These are phyloP conservation scores for Axinella damicornis DNA, from an alignment of 37 sponge, comb jelly and placozoan species.

Conservation along the genomic window DNA sequence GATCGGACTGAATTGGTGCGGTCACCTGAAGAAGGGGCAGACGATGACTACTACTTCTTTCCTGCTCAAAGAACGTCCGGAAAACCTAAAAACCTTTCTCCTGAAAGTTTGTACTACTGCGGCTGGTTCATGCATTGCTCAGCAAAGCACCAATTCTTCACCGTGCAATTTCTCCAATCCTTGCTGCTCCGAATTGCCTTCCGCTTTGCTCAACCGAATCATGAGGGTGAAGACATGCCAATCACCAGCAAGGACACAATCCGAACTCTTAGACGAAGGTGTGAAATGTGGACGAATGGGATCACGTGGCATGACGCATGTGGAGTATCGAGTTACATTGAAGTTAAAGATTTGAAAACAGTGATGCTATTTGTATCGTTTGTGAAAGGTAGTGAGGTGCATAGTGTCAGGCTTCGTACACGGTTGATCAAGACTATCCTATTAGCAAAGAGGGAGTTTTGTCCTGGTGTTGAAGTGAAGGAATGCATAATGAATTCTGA, in stretches of 20 bases:
- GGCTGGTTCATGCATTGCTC: slow-evolving; percentile 15
- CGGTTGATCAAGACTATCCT: slow-evolving; percentile 8
- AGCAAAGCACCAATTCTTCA: background rate
- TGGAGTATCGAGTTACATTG: slow-evolving; percentile 2
- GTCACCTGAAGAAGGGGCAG: background rate
- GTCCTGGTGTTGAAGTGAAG: no score
- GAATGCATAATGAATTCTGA: no score
- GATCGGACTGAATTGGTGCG: background rate
- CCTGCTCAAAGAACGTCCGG: background rate
- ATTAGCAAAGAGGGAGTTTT: background rate
- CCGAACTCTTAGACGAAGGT: background rate
- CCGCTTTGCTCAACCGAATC: slow-evolving; percentile 7
- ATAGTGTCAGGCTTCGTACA: slow-evolving; percentile 8
- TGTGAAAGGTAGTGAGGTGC: slow-evolving; percentile 5
- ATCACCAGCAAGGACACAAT: background rate
- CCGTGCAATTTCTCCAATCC: slow-evolving; percentile 5
- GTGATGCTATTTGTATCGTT: background rate
- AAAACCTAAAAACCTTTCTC: background rate
- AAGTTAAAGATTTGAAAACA: slow-evolving; percentile 21
- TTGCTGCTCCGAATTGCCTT: slow-evolving; percentile 20
- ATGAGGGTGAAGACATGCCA: background rate
- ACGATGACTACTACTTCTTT: slow-evolving; percentile 7
- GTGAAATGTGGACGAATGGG: slow-evolving; percentile 15
- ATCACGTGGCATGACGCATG: background rate
- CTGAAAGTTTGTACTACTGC: slow-evolving; percentile 10